Evolutionary conservation across 2,888 invertebrate genomes (phyloP).

Genomic region (Bellardia bayeri): DNA sequence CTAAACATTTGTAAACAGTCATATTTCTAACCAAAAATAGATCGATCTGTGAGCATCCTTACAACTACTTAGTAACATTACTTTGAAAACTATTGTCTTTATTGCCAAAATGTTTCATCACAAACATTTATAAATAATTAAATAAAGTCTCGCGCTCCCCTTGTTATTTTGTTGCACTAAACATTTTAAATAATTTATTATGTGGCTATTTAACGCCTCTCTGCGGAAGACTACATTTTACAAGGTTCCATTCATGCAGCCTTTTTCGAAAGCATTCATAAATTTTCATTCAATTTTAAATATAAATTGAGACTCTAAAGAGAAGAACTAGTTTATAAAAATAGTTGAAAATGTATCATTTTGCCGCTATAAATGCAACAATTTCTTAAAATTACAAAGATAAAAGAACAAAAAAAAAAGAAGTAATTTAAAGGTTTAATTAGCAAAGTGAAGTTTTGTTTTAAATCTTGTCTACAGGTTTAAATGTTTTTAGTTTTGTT

Average conservation of each 20-base stretch:
- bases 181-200: conserved; percentile 31
- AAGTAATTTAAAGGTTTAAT: background rate
- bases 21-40: too few species aligned
- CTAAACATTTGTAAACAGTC: too few species aligned
- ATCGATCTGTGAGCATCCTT: too few species aligned
- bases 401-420: background rate
- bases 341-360: conserved; percentile 9
- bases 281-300: conserved; percentile 20
- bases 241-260: background rate
- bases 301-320: background rate
- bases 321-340: background rate
- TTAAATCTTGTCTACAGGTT: background rate
- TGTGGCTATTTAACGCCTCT: conserved; percentile 31
- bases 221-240: conserved; percentile 6
- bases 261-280: conserved; percentile 1
- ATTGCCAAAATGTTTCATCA: background rate
- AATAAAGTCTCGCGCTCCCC: background rate
- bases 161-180: background rate
- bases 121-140: background rate
- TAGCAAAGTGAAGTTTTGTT: background rate
- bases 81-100: background rate
- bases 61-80: background rate
- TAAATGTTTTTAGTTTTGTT: background rate
- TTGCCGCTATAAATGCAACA: conserved; percentile 35
- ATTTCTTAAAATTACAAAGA: conserved; percentile 11